Percentiles rank a stretch among this genome's conserved stretches.
Conservation (phyloP, 2,888 invertebrate genomes). For the Melanotus villosus region DNA sequence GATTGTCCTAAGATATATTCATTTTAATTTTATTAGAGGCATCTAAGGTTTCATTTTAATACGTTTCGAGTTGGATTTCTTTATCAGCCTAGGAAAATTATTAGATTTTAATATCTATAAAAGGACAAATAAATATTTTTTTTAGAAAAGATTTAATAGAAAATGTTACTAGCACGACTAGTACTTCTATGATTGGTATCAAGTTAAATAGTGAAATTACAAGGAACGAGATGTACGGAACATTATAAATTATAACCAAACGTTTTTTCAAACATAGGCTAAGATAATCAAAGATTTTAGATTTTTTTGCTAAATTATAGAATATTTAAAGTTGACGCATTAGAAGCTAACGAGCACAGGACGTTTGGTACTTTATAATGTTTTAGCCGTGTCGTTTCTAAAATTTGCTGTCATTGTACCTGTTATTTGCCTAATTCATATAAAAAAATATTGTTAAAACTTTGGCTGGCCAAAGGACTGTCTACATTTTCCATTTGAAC, state of each 20-base stretch:
- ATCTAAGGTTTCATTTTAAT: not conserved
- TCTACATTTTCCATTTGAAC: slow-evolving; percentile 5
- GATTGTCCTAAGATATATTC: not conserved
- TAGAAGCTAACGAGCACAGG: too few species aligned
- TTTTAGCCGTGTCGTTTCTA: not conserved
- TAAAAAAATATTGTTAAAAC: slow-evolving; percentile 31
- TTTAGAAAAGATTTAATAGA: slow-evolving; percentile 2
- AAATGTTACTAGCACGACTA: slow-evolving; percentile 6
- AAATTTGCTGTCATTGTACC: slow-evolving; percentile 31
- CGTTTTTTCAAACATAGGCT: too few species aligned
- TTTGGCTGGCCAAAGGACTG: slow-evolving; percentile 44
- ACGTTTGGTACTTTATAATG: too few species aligned
- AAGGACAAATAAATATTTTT: slow-evolving; percentile 4
- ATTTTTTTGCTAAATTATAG: too few species aligned
- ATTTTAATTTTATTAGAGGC: not conserved
- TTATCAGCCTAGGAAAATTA: not conserved
- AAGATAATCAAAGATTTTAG: too few species aligned
- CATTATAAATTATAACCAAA: too few species aligned
- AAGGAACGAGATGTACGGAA: too few species aligned
- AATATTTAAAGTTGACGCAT: too few species aligned
- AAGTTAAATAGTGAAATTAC: slow-evolving; percentile 36
- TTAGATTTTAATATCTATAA: not conserved
- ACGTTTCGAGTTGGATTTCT: not conserved
- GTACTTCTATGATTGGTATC: slow-evolving; percentile 40
- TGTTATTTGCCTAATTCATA: slow-evolving; percentile 37